phyloP scores from a whole-genome alignment of 2,113 vertebrate genomes.

The Brienomyrus longianalis region DNA sequence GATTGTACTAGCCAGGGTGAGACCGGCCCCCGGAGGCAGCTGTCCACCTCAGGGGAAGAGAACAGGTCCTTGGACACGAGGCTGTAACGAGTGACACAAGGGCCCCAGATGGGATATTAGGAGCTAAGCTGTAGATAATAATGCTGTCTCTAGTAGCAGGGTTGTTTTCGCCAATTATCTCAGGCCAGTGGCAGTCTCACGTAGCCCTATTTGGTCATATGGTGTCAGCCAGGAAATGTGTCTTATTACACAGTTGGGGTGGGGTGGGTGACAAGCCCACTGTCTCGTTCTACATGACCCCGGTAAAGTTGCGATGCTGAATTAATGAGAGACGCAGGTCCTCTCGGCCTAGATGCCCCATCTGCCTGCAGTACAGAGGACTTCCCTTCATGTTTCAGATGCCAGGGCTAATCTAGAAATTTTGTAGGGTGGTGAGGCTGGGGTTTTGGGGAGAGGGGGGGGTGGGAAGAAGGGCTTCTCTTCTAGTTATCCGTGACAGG shows the following conservation, averaged over 20 bases:
- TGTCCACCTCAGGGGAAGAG: constrained; percentile 6
- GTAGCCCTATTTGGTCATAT: constrained; percentile 22
- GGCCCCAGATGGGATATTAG: constrained; percentile 36
- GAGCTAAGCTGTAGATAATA: constrained; percentile 29
- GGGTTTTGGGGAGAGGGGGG: neutral
- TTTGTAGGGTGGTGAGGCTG: neutral
- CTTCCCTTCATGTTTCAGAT: constrained; percentile 18
- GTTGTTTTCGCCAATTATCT: constrained; percentile 31
- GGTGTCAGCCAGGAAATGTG: constrained; percentile 24
- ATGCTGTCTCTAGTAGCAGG: constrained; percentile 30
- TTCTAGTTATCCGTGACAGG: neutral
- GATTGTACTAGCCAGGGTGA: neutral
- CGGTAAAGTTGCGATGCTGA: neutral
- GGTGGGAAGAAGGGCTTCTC: neutral
- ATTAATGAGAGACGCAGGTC: constrained; percentile 29
- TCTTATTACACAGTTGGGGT: constrained; percentile 4
- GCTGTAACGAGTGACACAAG: constrained; percentile 32
- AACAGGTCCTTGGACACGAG: constrained; percentile 12
- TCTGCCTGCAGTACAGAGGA: neutral
- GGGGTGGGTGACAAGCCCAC: neutral
- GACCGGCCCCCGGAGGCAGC: neutral
- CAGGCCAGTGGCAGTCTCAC: constrained; percentile 16
- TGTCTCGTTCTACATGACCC: neutral
- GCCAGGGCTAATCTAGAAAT: neutral
- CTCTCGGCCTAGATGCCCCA: neutral